phyloP scores from a whole-genome alignment of 2,888 invertebrate species.

The Scaptomyza polygonia region DNA sequence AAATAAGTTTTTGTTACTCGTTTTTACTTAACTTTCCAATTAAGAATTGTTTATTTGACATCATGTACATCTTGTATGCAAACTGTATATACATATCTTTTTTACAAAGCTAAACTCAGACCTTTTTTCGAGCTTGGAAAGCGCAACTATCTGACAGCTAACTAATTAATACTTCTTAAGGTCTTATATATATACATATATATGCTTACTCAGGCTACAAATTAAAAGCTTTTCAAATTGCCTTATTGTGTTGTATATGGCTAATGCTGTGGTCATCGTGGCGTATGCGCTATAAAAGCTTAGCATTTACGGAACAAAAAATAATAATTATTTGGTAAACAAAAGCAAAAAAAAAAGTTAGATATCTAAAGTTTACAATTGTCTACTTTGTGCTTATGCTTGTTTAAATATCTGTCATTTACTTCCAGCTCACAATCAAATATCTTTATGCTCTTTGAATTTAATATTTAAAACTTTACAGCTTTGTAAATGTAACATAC shows the following conservation, averaged over 20 bases:
- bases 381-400: neutral
- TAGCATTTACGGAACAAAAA: constrained; percentile 1
- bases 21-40: neutral
- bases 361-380: neutral
- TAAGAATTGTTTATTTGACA: neutral
- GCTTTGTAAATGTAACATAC: neutral
- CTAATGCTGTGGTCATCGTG: constrained; percentile 2
- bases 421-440: neutral
- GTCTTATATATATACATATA: constrained; percentile 52
- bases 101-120: neutral
- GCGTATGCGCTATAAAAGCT: constrained; percentile 27
- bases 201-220: constrained; percentile 29
- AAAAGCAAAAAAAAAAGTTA: neutral
- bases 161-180: constrained; percentile 34
- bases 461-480: neutral
- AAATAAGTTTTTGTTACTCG: too few species aligned
- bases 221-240: constrained; percentile 1
- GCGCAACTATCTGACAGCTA: neutral
- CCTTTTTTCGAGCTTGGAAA: neutral
- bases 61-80: too few species aligned
- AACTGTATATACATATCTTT: neutral
- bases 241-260: neutral
- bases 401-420: neutral
- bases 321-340: neutral
- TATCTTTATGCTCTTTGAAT: neutral